phyloP scores from a whole-genome alignment of 1,140 invertebrate genomes.

The Drosophila orena region DNA sequence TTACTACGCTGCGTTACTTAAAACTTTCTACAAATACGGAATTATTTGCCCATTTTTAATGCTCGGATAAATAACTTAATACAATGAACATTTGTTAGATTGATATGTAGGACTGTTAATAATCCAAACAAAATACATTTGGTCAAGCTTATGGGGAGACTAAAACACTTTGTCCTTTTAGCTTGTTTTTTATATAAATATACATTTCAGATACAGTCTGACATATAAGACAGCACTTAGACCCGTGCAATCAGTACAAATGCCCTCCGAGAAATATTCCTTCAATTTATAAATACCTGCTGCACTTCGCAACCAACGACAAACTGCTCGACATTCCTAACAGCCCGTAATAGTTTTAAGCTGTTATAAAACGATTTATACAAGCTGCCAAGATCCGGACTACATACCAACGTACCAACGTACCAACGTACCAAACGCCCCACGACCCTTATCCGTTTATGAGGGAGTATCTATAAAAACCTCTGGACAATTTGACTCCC shows the following conservation, averaged over 20 bases:
- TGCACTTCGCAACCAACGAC: conserved; percentile 10
- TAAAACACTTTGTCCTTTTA: too few species aligned
- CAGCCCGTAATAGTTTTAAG: conserved; percentile 30
- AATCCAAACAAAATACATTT: neutral
- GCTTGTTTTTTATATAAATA: too few species aligned
- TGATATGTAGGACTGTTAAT: too few species aligned
- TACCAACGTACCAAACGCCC: conserved; percentile 28
- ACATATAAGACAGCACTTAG: too few species aligned
- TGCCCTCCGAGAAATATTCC: neutral
- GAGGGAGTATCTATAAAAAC: conserved; percentile 40
- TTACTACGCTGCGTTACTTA: too few species aligned
- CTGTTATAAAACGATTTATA: conserved; percentile 56
- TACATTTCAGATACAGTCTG: too few species aligned
- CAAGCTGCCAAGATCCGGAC: conserved; percentile 32
- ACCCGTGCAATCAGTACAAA: too few species aligned
- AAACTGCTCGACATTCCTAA: conserved; percentile 10
- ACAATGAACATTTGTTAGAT: too few species aligned
- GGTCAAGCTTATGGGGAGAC: too few species aligned
- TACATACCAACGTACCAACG: conserved; percentile 42
- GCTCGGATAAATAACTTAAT: too few species aligned
- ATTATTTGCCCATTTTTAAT: too few species aligned
- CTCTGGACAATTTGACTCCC: conserved; percentile 58
- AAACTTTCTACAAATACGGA: too few species aligned
- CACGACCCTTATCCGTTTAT: neutral
- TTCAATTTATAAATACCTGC: conserved; percentile 35